Evolutionary conservation across 2,113 vertebrate genomes (phyloP).

Genomic region (Tragelaphus imberbis): DNA sequence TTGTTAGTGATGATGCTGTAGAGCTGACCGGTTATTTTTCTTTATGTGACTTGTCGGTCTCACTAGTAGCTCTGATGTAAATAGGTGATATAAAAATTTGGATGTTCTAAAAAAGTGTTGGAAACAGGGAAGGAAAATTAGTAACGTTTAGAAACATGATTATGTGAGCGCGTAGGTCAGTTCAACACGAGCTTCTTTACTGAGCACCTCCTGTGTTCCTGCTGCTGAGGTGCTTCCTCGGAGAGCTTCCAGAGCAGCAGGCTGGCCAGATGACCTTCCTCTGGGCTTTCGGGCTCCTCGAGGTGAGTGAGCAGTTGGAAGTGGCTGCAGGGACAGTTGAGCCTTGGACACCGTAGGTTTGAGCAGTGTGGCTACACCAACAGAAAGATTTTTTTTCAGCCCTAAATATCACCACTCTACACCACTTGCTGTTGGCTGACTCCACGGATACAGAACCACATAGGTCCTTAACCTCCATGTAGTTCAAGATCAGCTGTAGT

Average conservation of each 20-base stretch:
- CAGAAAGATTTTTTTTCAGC: too few species aligned
- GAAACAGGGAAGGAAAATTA: not conserved
- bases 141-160: not conserved
- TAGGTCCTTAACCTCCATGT: not conserved
- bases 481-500: not conserved
- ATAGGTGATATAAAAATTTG: not conserved
- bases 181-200: fast-evolving
- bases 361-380: not conserved
- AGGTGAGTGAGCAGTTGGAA: not conserved
- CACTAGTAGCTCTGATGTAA: not conserved
- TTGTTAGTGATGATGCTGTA: too few species aligned
- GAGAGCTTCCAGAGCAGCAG: not conserved
- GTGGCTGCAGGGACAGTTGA: not conserved
- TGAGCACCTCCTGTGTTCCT: not conserved
- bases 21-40: not conserved
- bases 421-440: not conserved
- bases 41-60: not conserved
- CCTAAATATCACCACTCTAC: not conserved
- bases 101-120: not conserved
- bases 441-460: fast-evolving
- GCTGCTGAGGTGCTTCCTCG: not conserved
- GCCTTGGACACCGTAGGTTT: not conserved
- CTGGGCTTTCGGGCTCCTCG: too few species aligned
- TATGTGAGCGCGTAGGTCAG: not conserved
- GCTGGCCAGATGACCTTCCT: not conserved